Base-by-base conservation (phyloP, 1,140 invertebrate species). In the Drosophila truncata region DNA sequence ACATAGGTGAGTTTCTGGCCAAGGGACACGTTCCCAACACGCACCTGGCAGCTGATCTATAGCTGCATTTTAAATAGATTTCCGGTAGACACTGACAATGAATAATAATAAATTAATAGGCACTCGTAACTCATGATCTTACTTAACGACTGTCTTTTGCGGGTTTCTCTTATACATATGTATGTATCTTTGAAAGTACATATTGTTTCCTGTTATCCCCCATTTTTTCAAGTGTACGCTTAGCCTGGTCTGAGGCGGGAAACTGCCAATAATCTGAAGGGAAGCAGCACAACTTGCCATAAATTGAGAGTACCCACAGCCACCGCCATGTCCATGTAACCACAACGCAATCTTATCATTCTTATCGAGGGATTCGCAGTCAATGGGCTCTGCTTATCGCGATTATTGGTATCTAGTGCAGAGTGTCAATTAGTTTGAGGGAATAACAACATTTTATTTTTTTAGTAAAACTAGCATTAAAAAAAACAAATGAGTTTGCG, bases 341-440 rank as follows among this genome's bases (percentile, higher is more conserved):
- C n/a, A 16, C 31, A n/a, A 11, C 50, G 52, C 52, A 71, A 72
- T 72, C 69, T 72, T 72, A 72, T 72, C 69, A 72, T 18, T 29
- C 20, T 49, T 72, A 72, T 72, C 69, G 13, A 71, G 49, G 37
- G 44, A 72, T 70, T 42, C 33, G 27, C 25, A 71, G 67, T 54
- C 64, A 57, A 33, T 59, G 52, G 33, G 65, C 27, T 42, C 18
- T 42, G 13, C 65, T 69, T 69, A 69, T 69, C 65, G 14, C 42
- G 29, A 67, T 67, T 37, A 52, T 67, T 31, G 27, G 62, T 71
- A 71, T 71, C 50, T 47, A 46, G 27, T 44, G 13, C 41, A 37
- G 49, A 50, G 49, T 33, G 65, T 50, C 66, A 47, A 58, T 59
- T 16, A 16, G 14, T 35, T 25, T 3, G 7, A 47, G 44, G 14